These are phyloP conservation scores for Natrix natrix DNA, from an alignment of 2,797 vertebrate genomes.

Conservation along the genomic window DNA sequence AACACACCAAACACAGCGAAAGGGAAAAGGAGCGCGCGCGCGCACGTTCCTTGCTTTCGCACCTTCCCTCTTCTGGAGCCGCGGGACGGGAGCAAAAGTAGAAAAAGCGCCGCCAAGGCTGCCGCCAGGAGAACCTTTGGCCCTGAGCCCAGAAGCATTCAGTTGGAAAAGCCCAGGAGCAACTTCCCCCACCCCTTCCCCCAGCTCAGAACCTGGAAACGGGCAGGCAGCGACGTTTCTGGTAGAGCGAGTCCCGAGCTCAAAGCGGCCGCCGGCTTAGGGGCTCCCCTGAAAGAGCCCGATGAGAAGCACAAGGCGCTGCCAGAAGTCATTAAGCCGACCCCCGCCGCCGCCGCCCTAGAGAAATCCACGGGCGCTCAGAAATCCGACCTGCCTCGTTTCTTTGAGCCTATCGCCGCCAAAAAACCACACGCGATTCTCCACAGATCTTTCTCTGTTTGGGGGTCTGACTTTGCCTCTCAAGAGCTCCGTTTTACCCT, in stretches of 20 bases:
- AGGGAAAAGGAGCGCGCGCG: not conserved
- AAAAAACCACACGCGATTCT: not conserved
- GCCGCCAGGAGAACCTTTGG: constrained; percentile 3
- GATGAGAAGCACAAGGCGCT: not conserved
- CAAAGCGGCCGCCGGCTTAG: not conserved
- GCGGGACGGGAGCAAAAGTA: not conserved
- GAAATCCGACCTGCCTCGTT: not conserved
- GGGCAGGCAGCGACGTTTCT: not conserved
- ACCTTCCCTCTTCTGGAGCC: constrained; percentile 9
- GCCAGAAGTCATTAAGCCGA: not conserved
- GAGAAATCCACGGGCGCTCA: not conserved
- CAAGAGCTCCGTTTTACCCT: not conserved
- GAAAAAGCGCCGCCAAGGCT: constrained; percentile 8
- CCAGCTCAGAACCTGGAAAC: not conserved
- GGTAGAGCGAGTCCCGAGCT: constrained; percentile 1
- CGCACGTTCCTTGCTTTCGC: not conserved
- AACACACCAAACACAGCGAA: not conserved
- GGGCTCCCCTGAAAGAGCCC: too few relatives aligned
- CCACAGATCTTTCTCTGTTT: not conserved
- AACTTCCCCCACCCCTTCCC: fast-evolving
- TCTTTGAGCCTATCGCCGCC: not conserved
- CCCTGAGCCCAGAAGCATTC: not conserved
- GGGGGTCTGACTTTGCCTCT: not conserved
- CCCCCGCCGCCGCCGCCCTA: too few relatives aligned
- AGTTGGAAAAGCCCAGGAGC: constrained; percentile 8